Percentiles rank a stretch among this genome's conserved stretches.
These are phyloP conservation scores for Neogobius melanostomus DNA, from an alignment of 2,113 vertebrate genomes.

Conservation along the genomic window DNA sequence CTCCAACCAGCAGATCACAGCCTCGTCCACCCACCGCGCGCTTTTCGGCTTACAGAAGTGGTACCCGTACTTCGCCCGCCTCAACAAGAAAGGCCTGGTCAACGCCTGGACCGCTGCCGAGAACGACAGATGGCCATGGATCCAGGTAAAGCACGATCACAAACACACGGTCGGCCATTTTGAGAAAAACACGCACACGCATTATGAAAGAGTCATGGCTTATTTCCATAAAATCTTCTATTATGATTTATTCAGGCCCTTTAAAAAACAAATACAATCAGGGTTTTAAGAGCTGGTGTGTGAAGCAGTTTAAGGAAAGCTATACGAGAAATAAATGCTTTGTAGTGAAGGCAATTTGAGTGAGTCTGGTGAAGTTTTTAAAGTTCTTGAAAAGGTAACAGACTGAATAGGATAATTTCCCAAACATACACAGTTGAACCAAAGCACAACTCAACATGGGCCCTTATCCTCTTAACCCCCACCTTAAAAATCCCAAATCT, in stretches of 20 bases:
- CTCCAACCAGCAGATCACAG: constrained; percentile 98
- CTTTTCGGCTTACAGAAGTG: constrained; percentile 98
- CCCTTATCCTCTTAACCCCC: too few relatives aligned
- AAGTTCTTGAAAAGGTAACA: too few relatives aligned
- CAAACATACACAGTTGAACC: too few relatives aligned
- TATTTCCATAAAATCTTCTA: too few relatives aligned
- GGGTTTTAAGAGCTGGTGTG: too few relatives aligned
- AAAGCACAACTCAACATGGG: too few relatives aligned
- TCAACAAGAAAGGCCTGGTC: constrained; percentile 98
- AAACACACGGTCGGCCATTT: constrained; percentile 1
- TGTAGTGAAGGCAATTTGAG: too few relatives aligned
- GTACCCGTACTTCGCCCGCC: constrained; percentile 96
- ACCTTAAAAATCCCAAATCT: too few relatives aligned
- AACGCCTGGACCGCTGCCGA: constrained; percentile 99
- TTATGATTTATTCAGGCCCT: not conserved
- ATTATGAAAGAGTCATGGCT: not conserved
- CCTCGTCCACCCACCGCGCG: constrained; percentile 95
- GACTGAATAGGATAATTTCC: too few relatives aligned
- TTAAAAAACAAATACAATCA: too few relatives aligned
- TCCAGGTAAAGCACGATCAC: constrained; percentile 88
- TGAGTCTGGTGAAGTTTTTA: too few relatives aligned
- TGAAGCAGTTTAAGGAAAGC: not conserved
- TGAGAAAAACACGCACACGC: not conserved
- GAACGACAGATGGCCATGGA: constrained; percentile 99
- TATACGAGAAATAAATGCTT: too few relatives aligned